Conservation (phyloP, 2,797 vertebrate species). For the Arrhamphus sclerolepis region DNA sequence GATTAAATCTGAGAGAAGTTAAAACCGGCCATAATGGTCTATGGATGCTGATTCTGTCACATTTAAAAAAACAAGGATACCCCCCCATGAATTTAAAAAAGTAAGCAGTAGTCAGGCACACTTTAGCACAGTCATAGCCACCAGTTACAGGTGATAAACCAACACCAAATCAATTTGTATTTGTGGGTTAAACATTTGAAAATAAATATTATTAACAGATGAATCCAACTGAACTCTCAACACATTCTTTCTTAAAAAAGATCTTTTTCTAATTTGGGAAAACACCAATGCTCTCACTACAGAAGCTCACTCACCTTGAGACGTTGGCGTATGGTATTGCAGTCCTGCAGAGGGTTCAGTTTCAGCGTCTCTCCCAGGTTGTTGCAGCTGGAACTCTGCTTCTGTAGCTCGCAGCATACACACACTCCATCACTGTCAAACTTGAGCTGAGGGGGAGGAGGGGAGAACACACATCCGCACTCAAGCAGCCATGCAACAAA, state of each 20-base stretch:
- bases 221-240: constrained; percentile 1
- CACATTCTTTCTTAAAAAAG: background rate
- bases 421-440: constrained; percentile 97
- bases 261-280: background rate
- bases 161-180: background rate
- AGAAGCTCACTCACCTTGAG: constrained; percentile 86
- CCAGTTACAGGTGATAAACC: background rate
- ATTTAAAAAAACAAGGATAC: too few species aligned
- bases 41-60: too few species aligned
- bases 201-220: background rate
- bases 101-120: too few species aligned
- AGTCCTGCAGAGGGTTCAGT: constrained; percentile 94
- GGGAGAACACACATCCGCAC: constrained; percentile 74
- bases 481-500: constrained; percentile 69
- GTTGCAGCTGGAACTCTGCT: constrained; percentile 93
- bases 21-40: too few species aligned
- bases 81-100: too few species aligned
- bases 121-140: background rate
- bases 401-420: constrained; percentile 95
- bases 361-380: constrained; percentile 95
- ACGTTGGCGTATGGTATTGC: constrained; percentile 91
- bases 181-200: too few species aligned
- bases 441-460: constrained; percentile 86
- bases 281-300: background rate
- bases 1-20: too few species aligned